These are phyloP conservation scores for Cavia porcellus DNA, from an alignment of 2,113 vertebrate genomes.

Conservation along the genomic window DNA sequence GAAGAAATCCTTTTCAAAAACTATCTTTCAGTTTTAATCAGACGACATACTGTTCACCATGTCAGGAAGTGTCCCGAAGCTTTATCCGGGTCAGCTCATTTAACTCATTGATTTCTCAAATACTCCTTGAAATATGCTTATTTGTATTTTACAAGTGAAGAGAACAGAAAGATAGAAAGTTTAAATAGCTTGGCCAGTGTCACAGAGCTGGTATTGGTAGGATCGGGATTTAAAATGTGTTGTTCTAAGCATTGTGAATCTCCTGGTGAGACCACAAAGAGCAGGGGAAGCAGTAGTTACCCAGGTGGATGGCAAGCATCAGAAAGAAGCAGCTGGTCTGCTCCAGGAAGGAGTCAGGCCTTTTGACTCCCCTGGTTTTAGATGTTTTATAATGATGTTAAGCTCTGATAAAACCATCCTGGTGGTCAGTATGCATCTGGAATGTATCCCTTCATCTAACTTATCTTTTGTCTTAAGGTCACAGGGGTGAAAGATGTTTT, in stretches of 20 bases:
- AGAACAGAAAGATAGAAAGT: not conserved
- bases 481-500: not conserved
- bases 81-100: slow-evolving; percentile 1
- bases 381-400: not conserved
- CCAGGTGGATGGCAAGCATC: not conserved
- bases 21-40: not conserved
- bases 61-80: not conserved
- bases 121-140: not conserved
- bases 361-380: not conserved
- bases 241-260: not conserved
- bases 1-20: not conserved
- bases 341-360: not conserved
- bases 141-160: not conserved
- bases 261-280: not conserved
- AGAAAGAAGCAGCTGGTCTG: not conserved
- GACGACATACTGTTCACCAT: not conserved
- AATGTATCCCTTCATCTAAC: not conserved
- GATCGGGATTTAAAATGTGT: not conserved
- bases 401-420: not conserved
- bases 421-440: not conserved
- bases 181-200: not conserved
- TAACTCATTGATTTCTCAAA: not conserved
- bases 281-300: not conserved
- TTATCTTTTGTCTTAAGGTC: not conserved
- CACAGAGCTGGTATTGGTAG: not conserved